phyloP scores from a whole-genome alignment of 1,140 invertebrate species.

The Marisa cornuarietis region DNA sequence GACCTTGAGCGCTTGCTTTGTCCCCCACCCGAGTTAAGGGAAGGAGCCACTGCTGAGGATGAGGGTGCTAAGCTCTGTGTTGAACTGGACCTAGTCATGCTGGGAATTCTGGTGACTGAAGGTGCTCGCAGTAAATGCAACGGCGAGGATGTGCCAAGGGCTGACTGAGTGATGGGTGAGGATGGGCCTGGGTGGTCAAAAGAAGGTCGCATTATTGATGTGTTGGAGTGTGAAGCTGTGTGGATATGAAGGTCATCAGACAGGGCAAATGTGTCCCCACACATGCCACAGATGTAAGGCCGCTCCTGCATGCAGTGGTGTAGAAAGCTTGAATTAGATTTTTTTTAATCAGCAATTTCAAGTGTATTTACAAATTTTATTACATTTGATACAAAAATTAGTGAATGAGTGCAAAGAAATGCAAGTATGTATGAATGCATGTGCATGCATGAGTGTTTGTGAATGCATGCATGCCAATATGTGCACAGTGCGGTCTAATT shows the following conservation, averaged over 20 bases:
- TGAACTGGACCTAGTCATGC: too few species aligned
- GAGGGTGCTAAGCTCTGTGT: too few species aligned
- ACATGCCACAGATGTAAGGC: conserved; percentile 58
- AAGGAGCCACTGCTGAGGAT: too few species aligned
- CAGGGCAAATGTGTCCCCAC: conserved; percentile 55
- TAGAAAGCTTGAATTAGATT: neutral
- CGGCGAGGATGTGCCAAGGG: too few species aligned
- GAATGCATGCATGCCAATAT: neutral
- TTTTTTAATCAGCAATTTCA: too few species aligned
- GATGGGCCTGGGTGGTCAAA: neutral
- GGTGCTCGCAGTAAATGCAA: too few species aligned
- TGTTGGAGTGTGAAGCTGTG: conserved; percentile 35
- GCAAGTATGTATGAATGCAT: neutral
- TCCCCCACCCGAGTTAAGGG: too few species aligned
- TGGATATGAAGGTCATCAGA: conserved; percentile 39
- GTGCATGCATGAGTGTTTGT: neutral
- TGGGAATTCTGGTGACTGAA: too few species aligned
- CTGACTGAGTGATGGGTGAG: neutral
- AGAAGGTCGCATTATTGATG: conserved; percentile 23
- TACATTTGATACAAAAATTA: too few species aligned
- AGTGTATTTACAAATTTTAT: too few species aligned
- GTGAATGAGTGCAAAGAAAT: too few species aligned
- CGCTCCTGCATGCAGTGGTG: conserved; percentile 35
- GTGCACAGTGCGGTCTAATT: neutral
- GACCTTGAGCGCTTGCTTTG: too few species aligned